phyloP scores from a whole-genome alignment of 2,888 invertebrate species.

The Macroteleia sp. region DNA sequence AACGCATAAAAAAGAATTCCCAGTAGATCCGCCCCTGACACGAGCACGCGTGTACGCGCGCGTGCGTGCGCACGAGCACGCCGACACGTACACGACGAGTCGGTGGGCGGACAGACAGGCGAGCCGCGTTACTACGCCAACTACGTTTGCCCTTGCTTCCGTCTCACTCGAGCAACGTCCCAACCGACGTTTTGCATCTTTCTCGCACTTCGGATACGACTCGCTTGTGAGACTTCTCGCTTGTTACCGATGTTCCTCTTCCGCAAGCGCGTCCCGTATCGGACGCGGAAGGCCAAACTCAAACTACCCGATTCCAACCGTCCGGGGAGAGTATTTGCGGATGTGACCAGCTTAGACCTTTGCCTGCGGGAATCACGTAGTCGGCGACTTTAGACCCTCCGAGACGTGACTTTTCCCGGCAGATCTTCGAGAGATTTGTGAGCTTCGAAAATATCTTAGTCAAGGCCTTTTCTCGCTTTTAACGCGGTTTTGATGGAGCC shows the following conservation, averaged over 20 bases:
- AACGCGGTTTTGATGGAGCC: conserved; percentile 14
- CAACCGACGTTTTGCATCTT: conserved; percentile 17
- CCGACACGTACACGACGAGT: conserved; percentile 39
- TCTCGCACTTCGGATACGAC: conserved; percentile 45
- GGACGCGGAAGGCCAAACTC: conserved; percentile 29
- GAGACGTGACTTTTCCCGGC: conserved; percentile 46
- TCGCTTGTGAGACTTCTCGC: conserved; percentile 49
- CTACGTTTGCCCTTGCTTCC: conserved; percentile 46
- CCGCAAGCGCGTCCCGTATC: conserved; percentile 61
- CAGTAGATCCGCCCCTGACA: conserved; percentile 67
- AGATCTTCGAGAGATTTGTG: conserved; percentile 32
- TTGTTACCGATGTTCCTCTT: conserved; percentile 51
- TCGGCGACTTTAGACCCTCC: conserved; percentile 39
- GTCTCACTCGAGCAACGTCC: conserved; percentile 38
- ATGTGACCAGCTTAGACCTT: conserved; percentile 50
- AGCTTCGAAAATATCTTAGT: conserved; percentile 37
- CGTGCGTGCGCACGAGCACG: conserved; percentile 52
- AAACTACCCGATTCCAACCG: conserved; percentile 28
- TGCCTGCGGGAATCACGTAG: conserved; percentile 60
- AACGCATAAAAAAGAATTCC: conserved; percentile 36
- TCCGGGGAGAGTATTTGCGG: conserved; percentile 41
- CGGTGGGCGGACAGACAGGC: conserved; percentile 60
- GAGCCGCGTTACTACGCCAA: conserved; percentile 52
- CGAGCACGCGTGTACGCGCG: conserved; percentile 64
- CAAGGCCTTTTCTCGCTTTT: conserved; percentile 37